These are phyloP conservation scores for Columba guinea DNA, from an alignment of 2,797 vertebrate species.

Conservation along the genomic window DNA sequence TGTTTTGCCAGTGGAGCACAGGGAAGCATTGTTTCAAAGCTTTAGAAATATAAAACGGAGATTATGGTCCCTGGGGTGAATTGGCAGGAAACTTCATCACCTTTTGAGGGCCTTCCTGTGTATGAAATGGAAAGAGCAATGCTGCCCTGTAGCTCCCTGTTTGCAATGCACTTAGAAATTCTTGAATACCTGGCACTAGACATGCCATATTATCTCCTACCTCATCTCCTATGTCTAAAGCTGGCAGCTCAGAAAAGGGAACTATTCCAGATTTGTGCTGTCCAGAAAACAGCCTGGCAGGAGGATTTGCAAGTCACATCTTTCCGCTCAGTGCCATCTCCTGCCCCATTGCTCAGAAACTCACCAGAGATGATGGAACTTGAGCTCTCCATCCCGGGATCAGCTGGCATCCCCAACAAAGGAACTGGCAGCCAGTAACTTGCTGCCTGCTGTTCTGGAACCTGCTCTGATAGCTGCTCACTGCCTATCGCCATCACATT, in stretches of 20 bases:
- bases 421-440: neutral
- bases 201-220: neutral
- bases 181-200: slow-evolving; percentile 36
- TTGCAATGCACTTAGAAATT: neutral
- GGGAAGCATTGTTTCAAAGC: neutral
- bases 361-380: neutral
- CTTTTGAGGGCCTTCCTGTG: neutral
- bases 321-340: neutral
- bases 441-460: neutral
- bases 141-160: neutral
- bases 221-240: slow-evolving; percentile 1
- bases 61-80: neutral
- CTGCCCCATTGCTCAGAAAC: neutral
- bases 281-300: slow-evolving; percentile 30
- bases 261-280: slow-evolving; percentile 15
- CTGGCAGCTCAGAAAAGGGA: neutral
- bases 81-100: neutral
- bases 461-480: neutral
- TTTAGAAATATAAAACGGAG: neutral
- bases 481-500: neutral
- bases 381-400: neutral
- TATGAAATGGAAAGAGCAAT: neutral
- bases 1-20: neutral
- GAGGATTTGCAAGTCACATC: neutral
- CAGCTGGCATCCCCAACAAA: neutral